phyloP scores from a whole-genome alignment of 2,797 vertebrate species.

The Pseudopleuronectes americanus region DNA sequence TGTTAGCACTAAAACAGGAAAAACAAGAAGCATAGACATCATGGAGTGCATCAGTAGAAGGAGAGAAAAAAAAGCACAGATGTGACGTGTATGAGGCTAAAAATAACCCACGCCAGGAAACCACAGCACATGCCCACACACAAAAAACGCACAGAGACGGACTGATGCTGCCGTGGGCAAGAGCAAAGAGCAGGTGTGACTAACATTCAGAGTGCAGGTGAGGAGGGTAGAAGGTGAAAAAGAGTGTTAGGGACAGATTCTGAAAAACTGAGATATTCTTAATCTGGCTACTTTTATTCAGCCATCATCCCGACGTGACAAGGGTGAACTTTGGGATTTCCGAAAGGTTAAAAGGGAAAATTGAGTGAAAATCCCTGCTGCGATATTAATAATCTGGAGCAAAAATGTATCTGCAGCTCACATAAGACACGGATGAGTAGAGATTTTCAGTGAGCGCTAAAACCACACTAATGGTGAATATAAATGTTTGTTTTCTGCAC shows the following conservation, averaged over 20 bases:
- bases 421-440: too few species aligned
- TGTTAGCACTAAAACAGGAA: neutral
- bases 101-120: conserved; percentile 25
- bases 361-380: too few species aligned
- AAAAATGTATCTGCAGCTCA: too few species aligned
- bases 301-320: too few species aligned
- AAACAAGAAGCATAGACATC: neutral
- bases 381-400: too few species aligned
- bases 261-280: too few species aligned
- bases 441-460: too few species aligned
- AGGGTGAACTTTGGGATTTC: too few species aligned
- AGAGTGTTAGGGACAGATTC: neutral
- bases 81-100: neutral
- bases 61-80: neutral
- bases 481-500: too few species aligned
- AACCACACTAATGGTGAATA: too few species aligned
- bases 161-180: conserved; percentile 10
- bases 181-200: conserved; percentile 28
- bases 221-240: neutral
- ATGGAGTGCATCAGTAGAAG: neutral
- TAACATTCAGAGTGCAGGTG: neutral
- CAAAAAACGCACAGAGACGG: neutral
- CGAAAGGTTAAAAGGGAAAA: too few species aligned
- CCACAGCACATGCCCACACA: conserved; percentile 5
- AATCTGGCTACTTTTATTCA: too few species aligned